Conservation (phyloP, 2,113 vertebrate genomes). For the Campylomormyrus numenius region DNA sequence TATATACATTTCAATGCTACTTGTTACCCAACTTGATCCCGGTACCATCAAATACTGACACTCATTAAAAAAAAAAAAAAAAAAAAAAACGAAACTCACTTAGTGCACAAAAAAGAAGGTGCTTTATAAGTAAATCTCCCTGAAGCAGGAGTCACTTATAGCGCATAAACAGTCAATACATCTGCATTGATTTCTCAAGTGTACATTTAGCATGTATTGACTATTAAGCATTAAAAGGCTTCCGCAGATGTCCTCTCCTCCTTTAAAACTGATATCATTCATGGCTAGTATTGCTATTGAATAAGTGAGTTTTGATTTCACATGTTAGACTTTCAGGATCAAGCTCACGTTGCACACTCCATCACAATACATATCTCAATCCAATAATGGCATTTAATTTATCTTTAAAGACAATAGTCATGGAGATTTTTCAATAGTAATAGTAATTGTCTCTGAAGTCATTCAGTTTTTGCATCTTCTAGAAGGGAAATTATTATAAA, state of each 20-base stretch:
- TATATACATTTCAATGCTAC: neutral
- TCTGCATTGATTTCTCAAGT: slow-evolving; percentile 29
- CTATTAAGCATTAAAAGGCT: slow-evolving; percentile 31
- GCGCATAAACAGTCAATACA: slow-evolving; percentile 29
- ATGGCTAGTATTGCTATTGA: slow-evolving; percentile 7
- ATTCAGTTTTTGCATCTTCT: neutral
- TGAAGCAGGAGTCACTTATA: slow-evolving; percentile 26
- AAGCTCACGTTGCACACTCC: neutral
- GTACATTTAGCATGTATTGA: slow-evolving; percentile 28
- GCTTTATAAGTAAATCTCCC: slow-evolving; percentile 14
- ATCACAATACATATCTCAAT: slow-evolving; percentile 1
- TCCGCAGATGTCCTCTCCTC: slow-evolving; percentile 17
- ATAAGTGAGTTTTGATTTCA: slow-evolving; percentile 24
- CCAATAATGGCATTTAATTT: neutral
- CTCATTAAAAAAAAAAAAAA: neutral
- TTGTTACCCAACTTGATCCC: neutral
- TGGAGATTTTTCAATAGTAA: neutral
- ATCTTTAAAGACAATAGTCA: neutral
- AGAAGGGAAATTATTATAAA: neutral
- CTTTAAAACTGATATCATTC: slow-evolving; percentile 23
- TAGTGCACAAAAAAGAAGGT: neutral
- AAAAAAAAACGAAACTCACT: neutral
- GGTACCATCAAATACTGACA: neutral
- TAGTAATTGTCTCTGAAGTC: neutral
- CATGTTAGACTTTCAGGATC: neutral